Conservation (phyloP, 2,888 invertebrate species). For the Sclerodermus sp. region DNA sequence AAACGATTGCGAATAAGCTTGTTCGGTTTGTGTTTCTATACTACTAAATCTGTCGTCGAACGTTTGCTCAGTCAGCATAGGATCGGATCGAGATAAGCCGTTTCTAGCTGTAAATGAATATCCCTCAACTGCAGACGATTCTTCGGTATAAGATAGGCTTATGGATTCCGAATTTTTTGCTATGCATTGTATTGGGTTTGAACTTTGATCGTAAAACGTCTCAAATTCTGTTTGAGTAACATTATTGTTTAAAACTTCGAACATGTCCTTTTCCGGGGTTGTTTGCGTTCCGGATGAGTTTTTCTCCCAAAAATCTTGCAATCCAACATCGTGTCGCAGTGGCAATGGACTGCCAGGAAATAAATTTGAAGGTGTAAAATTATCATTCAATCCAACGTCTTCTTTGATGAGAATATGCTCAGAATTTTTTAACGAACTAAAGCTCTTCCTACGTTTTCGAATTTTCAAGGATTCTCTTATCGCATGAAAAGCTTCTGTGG, state of each 20-base stretch:
- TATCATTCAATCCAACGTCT: conserved; percentile 31
- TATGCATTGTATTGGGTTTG: conserved; percentile 31
- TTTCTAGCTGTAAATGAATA: conserved; percentile 29
- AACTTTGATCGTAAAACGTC: conserved; percentile 34
- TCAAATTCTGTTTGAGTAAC: conserved; percentile 44
- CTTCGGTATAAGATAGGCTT: conserved; percentile 33
- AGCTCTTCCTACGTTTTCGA: conserved; percentile 17
- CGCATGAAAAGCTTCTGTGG: conserved; percentile 22
- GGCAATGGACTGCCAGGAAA: conserved; percentile 48
- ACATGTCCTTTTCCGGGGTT: conserved; percentile 46
- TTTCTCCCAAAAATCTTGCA: conserved; percentile 53
- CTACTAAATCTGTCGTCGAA: conserved; percentile 45
- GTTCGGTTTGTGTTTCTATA: conserved; percentile 55
- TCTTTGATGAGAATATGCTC: conserved; percentile 29
- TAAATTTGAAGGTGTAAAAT: conserved; percentile 38
- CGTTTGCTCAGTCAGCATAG: conserved; percentile 48
- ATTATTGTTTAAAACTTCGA: conserved; percentile 44
- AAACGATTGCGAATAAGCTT: conserved; percentile 41
- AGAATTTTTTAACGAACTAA: conserved; percentile 16
- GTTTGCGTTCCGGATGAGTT: conserved; percentile 55
- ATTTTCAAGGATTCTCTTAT: conserved; percentile 15
- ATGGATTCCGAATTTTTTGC: conserved; percentile 32
- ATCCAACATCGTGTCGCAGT: conserved; percentile 45
- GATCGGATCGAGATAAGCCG: conserved; percentile 44
- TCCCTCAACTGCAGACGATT: conserved; percentile 23